A percentile compares a stretch with the other conserved stretches of the same genome.
Evolutionary conservation across 2,888 invertebrate genomes (phyloP).

Genomic region (Eurytoma californica): DNA sequence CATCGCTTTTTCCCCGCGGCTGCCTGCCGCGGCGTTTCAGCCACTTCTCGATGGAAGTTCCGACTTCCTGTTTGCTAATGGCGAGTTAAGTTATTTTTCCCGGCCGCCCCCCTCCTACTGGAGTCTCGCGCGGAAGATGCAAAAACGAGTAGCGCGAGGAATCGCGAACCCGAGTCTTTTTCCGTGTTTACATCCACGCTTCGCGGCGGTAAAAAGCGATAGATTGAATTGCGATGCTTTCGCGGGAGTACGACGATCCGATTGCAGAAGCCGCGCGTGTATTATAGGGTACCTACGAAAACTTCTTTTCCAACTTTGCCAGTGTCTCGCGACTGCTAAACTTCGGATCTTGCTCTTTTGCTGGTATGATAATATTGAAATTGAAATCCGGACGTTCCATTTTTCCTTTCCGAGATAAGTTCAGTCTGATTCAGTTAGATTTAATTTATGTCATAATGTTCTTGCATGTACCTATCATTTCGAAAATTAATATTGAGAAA

Average conservation of each 20-base stretch:
- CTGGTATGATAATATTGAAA: not conserved
- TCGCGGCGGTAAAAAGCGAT: slow-evolving; percentile 36
- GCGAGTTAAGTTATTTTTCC: slow-evolving; percentile 47
- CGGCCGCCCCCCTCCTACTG: not conserved
- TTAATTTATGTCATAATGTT: not conserved
- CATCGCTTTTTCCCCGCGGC: slow-evolving; percentile 5
- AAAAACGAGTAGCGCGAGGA: slow-evolving; percentile 14
- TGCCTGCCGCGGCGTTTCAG: slow-evolving; percentile 21
- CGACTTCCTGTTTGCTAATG: slow-evolving; percentile 52
- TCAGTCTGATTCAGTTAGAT: not conserved
- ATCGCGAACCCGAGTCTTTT: slow-evolving; percentile 41
- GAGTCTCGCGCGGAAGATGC: not conserved
- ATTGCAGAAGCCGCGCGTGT: slow-evolving; percentile 18
- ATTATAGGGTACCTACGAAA: not conserved
- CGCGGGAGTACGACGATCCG: slow-evolving; percentile 40
- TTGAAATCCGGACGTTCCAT: not conserved
- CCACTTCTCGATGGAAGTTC: slow-evolving; percentile 45
- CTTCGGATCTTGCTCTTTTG: slow-evolving; percentile 3
- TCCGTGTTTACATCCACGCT: slow-evolving; percentile 47
- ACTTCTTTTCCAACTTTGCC: slow-evolving; percentile 13
- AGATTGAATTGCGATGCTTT: slow-evolving; percentile 50
- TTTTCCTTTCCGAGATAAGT: not conserved
- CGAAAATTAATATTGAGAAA: no score
- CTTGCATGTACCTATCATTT: no score
- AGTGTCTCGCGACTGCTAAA: slow-evolving; percentile 17